Evolutionary conservation across 2,888 invertebrate species (phyloP), one percentile per base, ranked within the genome.

Genomic region (Drosophila bunnanda): DNA sequence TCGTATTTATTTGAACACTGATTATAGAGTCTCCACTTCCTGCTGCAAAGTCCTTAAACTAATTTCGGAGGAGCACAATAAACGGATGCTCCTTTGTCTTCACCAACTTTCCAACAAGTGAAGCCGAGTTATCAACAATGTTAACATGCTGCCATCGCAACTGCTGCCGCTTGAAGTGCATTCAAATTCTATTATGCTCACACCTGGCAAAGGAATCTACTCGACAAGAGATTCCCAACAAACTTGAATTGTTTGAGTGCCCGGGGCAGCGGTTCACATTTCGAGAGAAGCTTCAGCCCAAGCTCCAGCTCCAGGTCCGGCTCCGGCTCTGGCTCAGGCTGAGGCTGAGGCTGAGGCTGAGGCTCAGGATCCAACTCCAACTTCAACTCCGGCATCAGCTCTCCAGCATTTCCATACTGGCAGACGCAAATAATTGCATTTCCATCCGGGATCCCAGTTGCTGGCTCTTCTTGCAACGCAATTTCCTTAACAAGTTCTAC

Each of bases 401-500:
- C 46, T 62, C 2, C 48, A 62, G 17, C 41, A 57, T 57, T 66
- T 71, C 56, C 66, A 44, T 56, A 56, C 39, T 53, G 41, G 39
- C 56, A 59, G 76, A 58, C 54, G 46, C 60, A 60, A 76, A 71
- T 76, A 76, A 75, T 76, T 76, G 71, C 73, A 70, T 70, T 75
- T 69, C n/a, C 44, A 9, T 25, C 46, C 60, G 28, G 36, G 30
- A 22, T 30, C 36, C 39, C 38, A 28, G 17, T 44, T 53, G 41
- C 34, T 38, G 32, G 22, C 20, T 41, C 53, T 36, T 43, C 48
- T 41, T 55, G 61, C 54, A 60, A 73, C 75, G 55, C 58, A 75
- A 61, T 56, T 61, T 74, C 68, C 67, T 60, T 75, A 58, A 57
- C 73, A 75, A 76, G 70, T 76, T 76, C 60, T 41, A 32, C 50